Base-by-base conservation (phyloP, 2,888 invertebrate genomes). In the Bombylius discolor region DNA sequence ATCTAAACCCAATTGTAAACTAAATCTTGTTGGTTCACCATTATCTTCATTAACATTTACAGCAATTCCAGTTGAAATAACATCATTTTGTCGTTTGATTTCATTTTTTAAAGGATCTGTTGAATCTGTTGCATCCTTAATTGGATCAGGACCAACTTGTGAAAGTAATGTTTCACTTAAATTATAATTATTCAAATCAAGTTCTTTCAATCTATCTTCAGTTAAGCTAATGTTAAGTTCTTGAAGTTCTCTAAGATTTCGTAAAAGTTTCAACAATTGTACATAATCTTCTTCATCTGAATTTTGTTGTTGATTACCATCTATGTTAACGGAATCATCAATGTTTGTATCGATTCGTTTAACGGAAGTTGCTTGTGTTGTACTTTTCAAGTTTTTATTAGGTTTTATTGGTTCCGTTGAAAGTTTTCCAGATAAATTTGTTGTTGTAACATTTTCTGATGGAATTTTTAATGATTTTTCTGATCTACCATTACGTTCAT, bases 281-380 rank as follows among this genome's bases (percentile, higher is more conserved):
- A 72, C 66, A 4, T 77, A 70, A 63, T 82, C 81, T 23, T 77
- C 78, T 44, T 79, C 74, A 45, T 77, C 71, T 0, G 70, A 56
- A 56, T 44, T 60, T 52, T 23, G 59, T 53, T 65, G 61, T 49
- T 42, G 12, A 7, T 42, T 34, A 4, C 5, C 5, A 45, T 45
- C 45, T 1, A 11, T 7, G 1, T 44, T 42, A 36, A 51, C 33
- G 4, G 51, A 14, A 47, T 54, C 58, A 31, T 57, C 52, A n/a
- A 58, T 9, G 7, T 56, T 53, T 33, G 60, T 55, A 45, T 54
- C 55, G n/a, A 60, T 59, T 54, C 59, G 39, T 42, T 11, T 42
- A 11, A 42, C 39, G 4, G 39, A 11, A 11, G 6, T 11, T 32
- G 9, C 6, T 14, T 5, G 3, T 3, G 49, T 36, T n/a, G 49